Evolutionary conservation across 2,797 vertebrate genomes (phyloP).

Genomic region (Hippoglossus hippoglossus): DNA sequence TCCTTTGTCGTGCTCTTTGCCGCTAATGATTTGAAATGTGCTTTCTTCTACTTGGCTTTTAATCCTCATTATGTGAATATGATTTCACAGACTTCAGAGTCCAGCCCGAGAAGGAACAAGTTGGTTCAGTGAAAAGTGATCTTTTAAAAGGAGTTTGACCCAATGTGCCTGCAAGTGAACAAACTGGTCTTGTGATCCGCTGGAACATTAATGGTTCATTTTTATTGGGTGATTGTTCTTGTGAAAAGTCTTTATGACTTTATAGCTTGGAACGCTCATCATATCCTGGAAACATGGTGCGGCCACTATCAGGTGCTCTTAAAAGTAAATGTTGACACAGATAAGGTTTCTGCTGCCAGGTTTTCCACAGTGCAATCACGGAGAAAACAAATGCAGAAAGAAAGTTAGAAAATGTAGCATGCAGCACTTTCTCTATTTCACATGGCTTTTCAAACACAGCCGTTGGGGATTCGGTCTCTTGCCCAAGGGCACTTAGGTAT

Average conservation of each 20-base stretch:
- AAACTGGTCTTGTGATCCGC: background rate
- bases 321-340: background rate
- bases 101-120: background rate
- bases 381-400: too few species aligned
- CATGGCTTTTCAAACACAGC: too few species aligned
- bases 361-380: too few species aligned
- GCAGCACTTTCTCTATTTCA: too few species aligned
- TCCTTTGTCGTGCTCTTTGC: background rate
- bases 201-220: too few species aligned
- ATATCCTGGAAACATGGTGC: background rate
- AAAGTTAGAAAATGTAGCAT: too few species aligned
- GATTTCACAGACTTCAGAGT: conserved; percentile 2
- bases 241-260: background rate
- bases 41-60: conserved; percentile 4
- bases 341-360: background rate
- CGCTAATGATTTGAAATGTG: conserved; percentile 13
- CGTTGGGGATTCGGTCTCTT: too few species aligned
- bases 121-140: background rate
- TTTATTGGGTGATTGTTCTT: too few species aligned
- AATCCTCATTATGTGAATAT: background rate
- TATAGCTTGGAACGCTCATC: background rate
- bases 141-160: too few species aligned
- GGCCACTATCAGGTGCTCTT: background rate
- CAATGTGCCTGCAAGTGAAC: background rate
- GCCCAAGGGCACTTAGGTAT: too few species aligned